Base-by-base conservation (phyloP, 2,888 invertebrate genomes). In the Acanthosepion pharaonis region DNA sequence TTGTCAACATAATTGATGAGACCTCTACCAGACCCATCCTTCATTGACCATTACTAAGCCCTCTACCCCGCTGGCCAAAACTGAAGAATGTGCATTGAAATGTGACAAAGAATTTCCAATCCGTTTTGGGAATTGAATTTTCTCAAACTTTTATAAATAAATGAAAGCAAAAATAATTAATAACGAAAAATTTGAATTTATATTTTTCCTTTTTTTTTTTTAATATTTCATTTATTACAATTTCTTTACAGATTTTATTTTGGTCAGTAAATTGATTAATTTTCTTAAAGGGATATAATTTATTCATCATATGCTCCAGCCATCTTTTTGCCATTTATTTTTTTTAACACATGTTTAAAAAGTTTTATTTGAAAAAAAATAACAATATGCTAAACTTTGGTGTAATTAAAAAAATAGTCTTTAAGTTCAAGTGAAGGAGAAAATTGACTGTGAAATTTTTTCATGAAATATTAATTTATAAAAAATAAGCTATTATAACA, bases 51-150 rank as follows among this genome's bases (percentile, higher is more conserved):
- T 78, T n/a, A 78, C 78, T n/a, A 33, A n/a, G 11, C 78, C 78
- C 78, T 11, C 78, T 78, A n/a, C n/a, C 78, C 28, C 42, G 3
- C 42, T 28, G 28, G 78, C 9, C 9, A 23, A 33, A 78, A 78
- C 33, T 33, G 33, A 33, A n/a, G 78, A 78, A n/a, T 33, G n/a
- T n/a, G n/a, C 78, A 78, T 78, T 78, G 78, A 78, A 78, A 78
- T 78, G 78, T 78, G 78, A 78, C 78, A 78, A 78, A 78, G 78
- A 78, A 78, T 78, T 78, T 78, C n/a, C 33, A 78, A 78, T 78
- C n/a, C 78, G 33, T 78, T n/a, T 78, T 33, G 78, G 78, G 78
- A 78, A 78, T 78, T 78, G 78, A 78, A 78, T 78, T 78, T 78
- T n/a, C n/a, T 33, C 78, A n/a, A 33, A 78, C 78, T 33, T 42